Base-by-base conservation (phyloP, 2,113 vertebrate species). In the Anthoscopus minutus region DNA sequence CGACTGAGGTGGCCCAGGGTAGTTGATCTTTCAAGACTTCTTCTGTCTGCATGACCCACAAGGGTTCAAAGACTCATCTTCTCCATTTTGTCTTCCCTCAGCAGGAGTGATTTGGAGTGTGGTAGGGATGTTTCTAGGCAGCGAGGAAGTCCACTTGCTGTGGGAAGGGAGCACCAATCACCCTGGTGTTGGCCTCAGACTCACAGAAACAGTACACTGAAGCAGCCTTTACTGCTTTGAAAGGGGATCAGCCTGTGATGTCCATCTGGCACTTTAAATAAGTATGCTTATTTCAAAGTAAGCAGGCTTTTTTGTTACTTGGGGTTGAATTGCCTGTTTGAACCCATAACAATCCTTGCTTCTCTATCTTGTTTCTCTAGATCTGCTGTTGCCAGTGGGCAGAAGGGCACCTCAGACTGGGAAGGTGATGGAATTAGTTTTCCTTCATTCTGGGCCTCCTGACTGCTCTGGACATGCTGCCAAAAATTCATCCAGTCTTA, bases 151-250 rank as follows among this genome's bases (percentile, higher is more conserved):
- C 53, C 9, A 10, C 35, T 62, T 66, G 28, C 60, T 67, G 47
- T 62, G 38, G 50, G 42, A 74, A 40, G 35, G 13, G 23, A 85
- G 15, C 58, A 40, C 23, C 21, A 5, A 67, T 80, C 30, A 22
- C 38, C 1, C 2, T 89, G 60, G 10, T 77, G 81, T n/a, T 70
- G 54, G 71, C 54, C 33, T 12, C 23, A 45, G 62, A 61, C 42
- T 64, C 28, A 47, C 24, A 45, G 60, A 66, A 76, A 38, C 38
- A 35, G 31, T 79, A 0, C 37, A 31, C 48, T 40, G 70, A 64
- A 30, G 37, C 88, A 79, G 53, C 23, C 31, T 69, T 80, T 42
- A 30, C 50, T 88, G 37, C 79, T 94, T 93, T 96, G 76, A 65
- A 67, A 71, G 47, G 80, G 74, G 44, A 62, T 88, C 47, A 70